These are phyloP conservation scores for Micromussa lordhowensis DNA, from an alignment of 92 coral and sea anemone genomes.

Conservation along the genomic window DNA sequence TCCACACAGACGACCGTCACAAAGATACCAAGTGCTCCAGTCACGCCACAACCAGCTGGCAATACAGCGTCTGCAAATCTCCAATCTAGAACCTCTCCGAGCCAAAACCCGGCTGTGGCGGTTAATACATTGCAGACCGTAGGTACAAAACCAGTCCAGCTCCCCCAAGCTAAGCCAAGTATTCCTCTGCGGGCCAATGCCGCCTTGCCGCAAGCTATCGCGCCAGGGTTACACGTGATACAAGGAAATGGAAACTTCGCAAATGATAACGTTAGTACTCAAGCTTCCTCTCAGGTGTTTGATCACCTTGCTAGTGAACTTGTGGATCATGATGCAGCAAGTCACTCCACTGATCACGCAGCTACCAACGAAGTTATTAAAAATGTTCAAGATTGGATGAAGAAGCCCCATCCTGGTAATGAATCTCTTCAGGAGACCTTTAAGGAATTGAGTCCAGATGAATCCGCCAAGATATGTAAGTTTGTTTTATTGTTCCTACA, in stretches of 20 bases:
- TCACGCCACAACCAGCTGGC: neutral
- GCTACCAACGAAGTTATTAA: neutral
- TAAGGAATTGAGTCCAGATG: conserved; percentile 35
- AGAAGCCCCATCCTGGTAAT: neutral
- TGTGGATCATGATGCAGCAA: conserved; percentile 9
- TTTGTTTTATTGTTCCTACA: neutral
- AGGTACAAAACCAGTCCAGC: neutral
- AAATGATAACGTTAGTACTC: neutral
- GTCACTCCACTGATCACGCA: neutral
- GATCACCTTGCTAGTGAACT: conserved; percentile 38
- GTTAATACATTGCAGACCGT: neutral
- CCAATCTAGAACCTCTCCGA: neutral
- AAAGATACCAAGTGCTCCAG: neutral
- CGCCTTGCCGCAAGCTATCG: neutral
- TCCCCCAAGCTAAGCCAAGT: neutral
- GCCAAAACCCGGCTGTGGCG: neutral
- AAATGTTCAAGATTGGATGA: neutral
- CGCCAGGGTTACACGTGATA: conserved; percentile 37
- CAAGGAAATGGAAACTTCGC: conserved; percentile 17
- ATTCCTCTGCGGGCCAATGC: neutral
- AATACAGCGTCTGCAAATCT: neutral
- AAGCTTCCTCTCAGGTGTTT: conserved; percentile 11
- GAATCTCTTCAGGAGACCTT: conserved; percentile 36
- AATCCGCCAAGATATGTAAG: conserved; percentile 41
- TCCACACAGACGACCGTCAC: conserved; percentile 14